A percentile compares a stretch with the other conserved stretches of the same genome.
Evolutionary conservation across 2,113 vertebrate species (phyloP).

Genomic region (Ursus arctos): DNA sequence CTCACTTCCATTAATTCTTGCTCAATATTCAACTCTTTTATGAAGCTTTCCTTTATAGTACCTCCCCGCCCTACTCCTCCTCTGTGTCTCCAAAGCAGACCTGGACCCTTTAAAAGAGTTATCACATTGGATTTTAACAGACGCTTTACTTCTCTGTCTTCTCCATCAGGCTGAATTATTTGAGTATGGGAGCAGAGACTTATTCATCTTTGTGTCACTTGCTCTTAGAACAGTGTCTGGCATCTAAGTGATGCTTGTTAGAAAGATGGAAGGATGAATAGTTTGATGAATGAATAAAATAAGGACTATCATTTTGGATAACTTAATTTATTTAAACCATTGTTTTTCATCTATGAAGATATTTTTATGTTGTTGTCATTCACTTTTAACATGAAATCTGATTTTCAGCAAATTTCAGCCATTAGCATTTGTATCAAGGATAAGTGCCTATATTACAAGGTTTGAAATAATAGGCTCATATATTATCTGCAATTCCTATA

Average conservation of each 20-base stretch:
- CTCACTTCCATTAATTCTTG: neutral
- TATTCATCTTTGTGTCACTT: neutral
- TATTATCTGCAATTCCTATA: neutral
- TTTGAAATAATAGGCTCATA: neutral
- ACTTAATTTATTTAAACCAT: slow-evolving; percentile 42
- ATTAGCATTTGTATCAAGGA: neutral
- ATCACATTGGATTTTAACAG: neutral
- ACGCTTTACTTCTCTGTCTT: slow-evolving; percentile 10
- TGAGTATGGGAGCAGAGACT: neutral
- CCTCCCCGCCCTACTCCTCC: neutral
- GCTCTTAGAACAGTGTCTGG: neutral
- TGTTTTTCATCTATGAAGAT: neutral
- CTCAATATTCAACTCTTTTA: neutral
- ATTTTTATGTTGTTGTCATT: slow-evolving; percentile 36
- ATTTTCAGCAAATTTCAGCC: slow-evolving; percentile 9
- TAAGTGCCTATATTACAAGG: neutral
- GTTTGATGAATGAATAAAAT: slow-evolving; percentile 19
- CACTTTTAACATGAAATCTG: neutral
- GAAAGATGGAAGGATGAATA: neutral
- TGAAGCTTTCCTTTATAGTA: neutral
- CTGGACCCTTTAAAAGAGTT: neutral
- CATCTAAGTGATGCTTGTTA: neutral
- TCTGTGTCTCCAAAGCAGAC: neutral
- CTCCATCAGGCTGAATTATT: neutral
- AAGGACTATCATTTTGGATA: neutral